Evolutionary conservation across 1,140 invertebrate genomes (phyloP), one percentile per base, ranked within the genome.

Genomic region (Phymastichus coffea): DNA sequence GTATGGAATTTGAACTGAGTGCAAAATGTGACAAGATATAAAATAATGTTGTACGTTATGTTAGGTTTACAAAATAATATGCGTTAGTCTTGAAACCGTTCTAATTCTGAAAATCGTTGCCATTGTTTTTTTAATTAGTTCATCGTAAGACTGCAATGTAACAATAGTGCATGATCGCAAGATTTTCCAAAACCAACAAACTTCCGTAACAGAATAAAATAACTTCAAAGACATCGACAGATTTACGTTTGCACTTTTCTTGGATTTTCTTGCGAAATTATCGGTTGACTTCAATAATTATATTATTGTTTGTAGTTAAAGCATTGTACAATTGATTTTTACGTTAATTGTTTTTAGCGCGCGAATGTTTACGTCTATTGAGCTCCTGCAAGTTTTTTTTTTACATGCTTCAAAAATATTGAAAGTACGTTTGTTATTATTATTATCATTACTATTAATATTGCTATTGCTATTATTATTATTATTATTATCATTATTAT

Each of bases 131-230:
- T 63, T 63, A 63, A 65, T 64, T 68, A 63, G 63, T 61, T 68
- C 61, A 68, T 53, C 26, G 59, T 65, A 68, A 69, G 68, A 70
- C 66, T 70, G 68, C 68, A 66, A 65, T 66, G 66, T 68, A 66
- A 70, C 63, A 68, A 66, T 68, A 64, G 64, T 59, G 33, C 51
- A 51, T 33, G 20, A 43, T 43, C 22, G 44, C 14, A n/a, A 58
- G 47, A 38, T 38, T 51, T 17, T 26, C 25, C 40, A 48, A 58
- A 44, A 2, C 43, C 15, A 41, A 41, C 37, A 38, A 37, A 38
- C 48, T 57, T 56, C 37, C 40, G 23, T n/a, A n/a, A n/a, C n/a
- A n/a, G n/a, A n/a, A 49, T n/a, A 56, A 15, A 46, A n/a, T 20
- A n/a, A 46, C n/a, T 46, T 28, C 41, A 44, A 14, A 38, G 15